Evolutionary conservation across 1,140 invertebrate species (phyloP), one percentile per base, ranked within the genome.

Genomic region (Dendrolimus punctatus): DNA sequence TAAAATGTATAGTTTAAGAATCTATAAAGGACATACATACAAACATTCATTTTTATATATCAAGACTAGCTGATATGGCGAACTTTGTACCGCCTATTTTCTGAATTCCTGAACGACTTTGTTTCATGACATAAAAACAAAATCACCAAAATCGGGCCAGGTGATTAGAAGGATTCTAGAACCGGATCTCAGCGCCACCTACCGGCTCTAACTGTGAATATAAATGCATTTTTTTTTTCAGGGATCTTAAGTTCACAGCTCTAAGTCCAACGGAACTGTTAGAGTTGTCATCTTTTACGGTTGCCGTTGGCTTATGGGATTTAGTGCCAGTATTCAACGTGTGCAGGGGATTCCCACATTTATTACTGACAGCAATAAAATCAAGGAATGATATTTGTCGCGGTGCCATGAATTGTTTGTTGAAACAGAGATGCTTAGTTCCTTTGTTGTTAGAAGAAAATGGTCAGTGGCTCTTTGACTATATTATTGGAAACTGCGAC

Each of bases 381-480:
- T 55, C 66, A 0, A 63, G 66, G 6, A 71, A 54, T 8, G 64
- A 68, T 10, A 61, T 83, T 6, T 85, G 82, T 57, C 53, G 82
- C 46, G 80, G 82, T 1, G 79, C 80, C 0, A 42, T 85, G 0
- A 53, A 68, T 39, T 74, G 71, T 48, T 57, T 85, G 0, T 45
- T 85, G 41, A 58, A 49, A 36, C 57, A 85, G 6, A 50, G 49
- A 2, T 76, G 73, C 40, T 55, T 85, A 1, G 70, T 85, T 6
- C 73, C 80, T 0, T 60, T 80, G 38, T 53, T 85, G 9, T 53
- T 85, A n/a, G 76, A 82, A 55, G 73, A 83, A 58, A 76, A 82
- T 54, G 73, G 69, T 39, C 77, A 83, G 9, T 83, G 78, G 78
- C 60, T 85, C 0, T 81, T 85, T 52, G 73, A 83, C 54, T 82